These are phyloP conservation scores for Cheilosia grossa DNA, from an alignment of 2,888 invertebrate genomes.

Conservation along the genomic window DNA sequence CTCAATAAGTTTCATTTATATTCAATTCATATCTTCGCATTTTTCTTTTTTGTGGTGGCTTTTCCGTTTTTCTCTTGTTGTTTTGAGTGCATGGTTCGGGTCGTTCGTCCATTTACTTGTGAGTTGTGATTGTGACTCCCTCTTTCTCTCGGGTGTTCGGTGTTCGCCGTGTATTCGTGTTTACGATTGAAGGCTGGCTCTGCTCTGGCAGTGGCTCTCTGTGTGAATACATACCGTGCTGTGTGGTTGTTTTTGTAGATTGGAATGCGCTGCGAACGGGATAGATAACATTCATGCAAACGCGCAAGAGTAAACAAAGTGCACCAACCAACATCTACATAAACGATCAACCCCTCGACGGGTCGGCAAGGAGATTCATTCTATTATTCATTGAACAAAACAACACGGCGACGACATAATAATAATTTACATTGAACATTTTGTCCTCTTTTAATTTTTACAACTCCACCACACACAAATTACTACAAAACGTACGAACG, in stretches of 20 bases:
- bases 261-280: constrained; percentile 65
- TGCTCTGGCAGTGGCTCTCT: neutral
- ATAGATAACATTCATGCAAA: constrained; percentile 53
- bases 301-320: constrained; percentile 58
- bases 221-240: neutral
- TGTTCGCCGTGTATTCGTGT: neutral
- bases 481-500: neutral
- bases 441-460: constrained; percentile 5
- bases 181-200: neutral
- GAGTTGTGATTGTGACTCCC: no score
- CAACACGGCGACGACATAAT: constrained; percentile 49
- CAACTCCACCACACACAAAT: constrained; percentile 4
- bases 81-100: constrained; percentile 16
- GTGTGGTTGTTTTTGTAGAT: constrained; percentile 65
- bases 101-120: constrained; percentile 40
- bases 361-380: constrained; percentile 4
- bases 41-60: constrained; percentile 3
- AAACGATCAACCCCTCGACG: constrained; percentile 34
- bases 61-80: constrained; percentile 8
- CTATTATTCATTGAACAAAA: constrained; percentile 43
- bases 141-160: neutral
- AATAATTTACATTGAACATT: constrained; percentile 31
- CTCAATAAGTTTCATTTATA: constrained; percentile 23
- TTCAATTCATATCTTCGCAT: constrained; percentile 17
- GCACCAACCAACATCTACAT: neutral